Evolutionary conservation across 2,888 invertebrate genomes (phyloP).

Genomic region (Drosophila gaucha): DNA sequence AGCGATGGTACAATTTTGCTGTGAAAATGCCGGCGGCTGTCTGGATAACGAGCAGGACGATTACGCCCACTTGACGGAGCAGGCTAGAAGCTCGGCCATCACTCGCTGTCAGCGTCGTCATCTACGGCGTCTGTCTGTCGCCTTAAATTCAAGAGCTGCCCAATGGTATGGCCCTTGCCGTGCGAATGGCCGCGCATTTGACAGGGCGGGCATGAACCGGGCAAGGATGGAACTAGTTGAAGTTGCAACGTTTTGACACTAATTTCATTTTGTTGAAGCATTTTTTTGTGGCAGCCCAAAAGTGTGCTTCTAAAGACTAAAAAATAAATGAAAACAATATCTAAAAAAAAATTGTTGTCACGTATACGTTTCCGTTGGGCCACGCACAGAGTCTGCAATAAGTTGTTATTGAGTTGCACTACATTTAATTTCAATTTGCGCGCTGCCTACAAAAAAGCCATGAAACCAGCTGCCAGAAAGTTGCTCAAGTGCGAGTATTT

Average conservation of each 20-base stretch:
- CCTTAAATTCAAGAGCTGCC: slow-evolving; percentile 43
- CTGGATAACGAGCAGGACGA: slow-evolving; percentile 67
- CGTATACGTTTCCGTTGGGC: slow-evolving; percentile 30
- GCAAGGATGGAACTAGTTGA: slow-evolving; percentile 23
- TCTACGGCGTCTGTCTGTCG: slow-evolving; percentile 26
- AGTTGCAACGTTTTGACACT: slow-evolving; percentile 78
- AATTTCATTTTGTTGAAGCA: slow-evolving; percentile 72
- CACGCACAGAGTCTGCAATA: slow-evolving; percentile 33
- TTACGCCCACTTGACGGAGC: slow-evolving; percentile 59
- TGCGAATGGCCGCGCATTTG: slow-evolving; percentile 53
- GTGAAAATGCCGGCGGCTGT: slow-evolving; percentile 52
- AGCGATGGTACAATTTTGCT: slow-evolving; percentile 22
- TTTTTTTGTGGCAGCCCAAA: slow-evolving; percentile 49
- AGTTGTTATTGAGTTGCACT: slow-evolving; percentile 67
- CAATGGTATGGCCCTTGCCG: slow-evolving; percentile 12
- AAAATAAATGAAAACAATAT: slow-evolving; percentile 8
- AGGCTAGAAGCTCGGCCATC: slow-evolving; percentile 37
- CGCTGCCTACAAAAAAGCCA: slow-evolving; percentile 19
- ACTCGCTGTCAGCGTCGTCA: slow-evolving; percentile 30
- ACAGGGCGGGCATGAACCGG: slow-evolving; percentile 19
- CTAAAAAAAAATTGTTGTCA: slow-evolving; percentile 19
- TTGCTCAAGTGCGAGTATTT: slow-evolving; percentile 49
- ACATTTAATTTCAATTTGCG: slow-evolving; percentile 69
- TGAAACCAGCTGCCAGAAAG: slow-evolving; percentile 23
- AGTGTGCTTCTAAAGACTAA: slow-evolving; percentile 27